Evolutionary conservation across 1,140 invertebrate genomes (phyloP), one percentile per base, ranked within the genome.

Genomic region (Tachypleus tridentatus): DNA sequence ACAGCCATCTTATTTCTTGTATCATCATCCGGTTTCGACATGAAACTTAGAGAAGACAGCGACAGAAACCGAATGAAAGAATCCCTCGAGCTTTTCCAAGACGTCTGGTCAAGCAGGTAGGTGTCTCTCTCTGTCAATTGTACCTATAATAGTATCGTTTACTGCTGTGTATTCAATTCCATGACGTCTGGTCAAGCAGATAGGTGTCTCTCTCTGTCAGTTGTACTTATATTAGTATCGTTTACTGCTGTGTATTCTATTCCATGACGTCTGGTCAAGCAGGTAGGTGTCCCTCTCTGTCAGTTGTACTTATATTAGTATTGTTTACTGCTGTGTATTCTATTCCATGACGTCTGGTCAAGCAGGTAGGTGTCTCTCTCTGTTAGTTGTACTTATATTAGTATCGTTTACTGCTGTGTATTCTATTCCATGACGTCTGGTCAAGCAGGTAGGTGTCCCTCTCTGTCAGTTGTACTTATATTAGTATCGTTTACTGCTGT

Each of bases 51-150:
- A n/a, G 88, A 90, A 72, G 87, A 89, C 73, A 73, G 78, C 56
- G 76, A 70, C 3, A 85, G 83, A 71, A 90, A 90, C 75, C 75
- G 87, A 58, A 76, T 91, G 5, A 73, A 82, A 69, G 88, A 91
- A 76, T 80, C 87, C 0, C 76, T 89, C 1, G 79, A 80, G 52
- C 77, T 89, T 4, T 90, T 90, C 70, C 79, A 84, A 65, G 85
- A 87, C 69, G 86, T 89, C 9, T 89, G 87, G 85, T 82, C 82
- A 65, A 89, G 86, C 78, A 84, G 84, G 85, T 86, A 72, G n/a
- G 53, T 8, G 53, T 71, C 53, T 8, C n/a, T 54, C 53, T 54
- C n/a, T 54, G n/a, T 54, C 53, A 7, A 3, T 29, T 29, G 29
- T 29, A 29, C 29, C 2, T 29, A 29, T 29, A 29, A 1, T 29